A percentile compares a stretch with the other conserved stretches of the same genome.
phyloP scores from a whole-genome alignment of 2,797 vertebrate genomes.

The Balearica regulorum region DNA sequence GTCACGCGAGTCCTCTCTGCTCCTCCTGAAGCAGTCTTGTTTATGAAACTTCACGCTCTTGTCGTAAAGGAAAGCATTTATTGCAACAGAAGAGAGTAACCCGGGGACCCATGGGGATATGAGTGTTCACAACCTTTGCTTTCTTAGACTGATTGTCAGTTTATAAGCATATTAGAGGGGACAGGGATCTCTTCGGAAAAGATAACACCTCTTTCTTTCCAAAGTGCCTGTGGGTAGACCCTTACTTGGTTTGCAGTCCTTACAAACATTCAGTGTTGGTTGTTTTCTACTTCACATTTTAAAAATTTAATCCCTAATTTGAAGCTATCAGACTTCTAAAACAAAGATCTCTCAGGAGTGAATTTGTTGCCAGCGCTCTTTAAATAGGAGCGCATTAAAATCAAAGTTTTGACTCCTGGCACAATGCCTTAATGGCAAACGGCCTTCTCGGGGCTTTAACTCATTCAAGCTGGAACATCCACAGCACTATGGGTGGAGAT shows the following conservation, averaged over 20 bases:
- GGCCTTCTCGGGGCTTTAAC: background rate
- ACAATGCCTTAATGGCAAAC: background rate
- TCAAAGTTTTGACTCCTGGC: background rate
- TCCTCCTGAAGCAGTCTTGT: background rate
- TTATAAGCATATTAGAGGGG: background rate
- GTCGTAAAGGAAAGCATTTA: background rate
- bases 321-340: background rate
- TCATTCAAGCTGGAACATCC: background rate
- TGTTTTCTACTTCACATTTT: background rate
- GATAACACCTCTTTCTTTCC: background rate
- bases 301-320: background rate
- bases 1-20: background rate
- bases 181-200: background rate
- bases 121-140: background rate
- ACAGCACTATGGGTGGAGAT: background rate
- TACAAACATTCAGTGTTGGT: background rate
- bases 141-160: background rate
- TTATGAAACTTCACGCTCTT: background rate
- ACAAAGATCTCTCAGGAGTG: background rate
- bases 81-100: background rate
- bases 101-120: background rate
- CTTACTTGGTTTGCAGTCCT: background rate
- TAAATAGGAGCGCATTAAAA: background rate
- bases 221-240: background rate
- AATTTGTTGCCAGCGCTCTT: background rate